Evolutionary conservation across 2,797 vertebrate species (phyloP), one percentile per base, ranked within the genome.

Genomic region (Rallus crepitans): DNA sequence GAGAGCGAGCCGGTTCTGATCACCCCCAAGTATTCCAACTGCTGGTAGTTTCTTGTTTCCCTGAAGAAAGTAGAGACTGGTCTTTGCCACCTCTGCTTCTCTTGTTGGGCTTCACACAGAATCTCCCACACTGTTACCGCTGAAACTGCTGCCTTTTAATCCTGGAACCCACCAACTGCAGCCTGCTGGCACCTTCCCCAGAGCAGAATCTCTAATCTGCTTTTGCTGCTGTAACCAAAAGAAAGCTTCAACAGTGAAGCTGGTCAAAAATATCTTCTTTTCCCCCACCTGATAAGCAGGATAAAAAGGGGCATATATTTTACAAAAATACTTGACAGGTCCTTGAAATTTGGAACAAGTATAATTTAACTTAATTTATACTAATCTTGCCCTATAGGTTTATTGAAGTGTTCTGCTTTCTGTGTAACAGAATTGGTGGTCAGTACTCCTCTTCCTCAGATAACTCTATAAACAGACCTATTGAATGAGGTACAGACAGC

Each of bases 71-170:
- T 6, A 50, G 35, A 81, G 77, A 59, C 82, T 83, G 59, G 69
- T 92, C 37, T 65, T 80, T 75, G 33, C 79, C 79, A 91, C 57
- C 13, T 65, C 20, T 77, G 61, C 60, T 63, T 79, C 73, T 57
- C 69, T 86, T 83, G 42, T 82, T 91, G 77, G 83, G 73, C 63
- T 90, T 91, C 80, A 31, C 73, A 89, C 63, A 88, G 72, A 81
- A 75, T 90, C 82, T 91, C 55, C 79, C 52, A 79, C 63, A 48
- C 79, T 83, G 68, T 89, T 93, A 52, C 48, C 86, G 83, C 66
- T 92, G 88, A 81, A 95, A 86, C 53, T 88, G 21, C 73, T 96
- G 72, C 79, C 65, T 95, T 95, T 96, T 94, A 92, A 91, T 95
- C 79, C 91, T 94, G 71, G 81, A 94, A 85, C 84, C 93, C 89